phyloP scores from a whole-genome alignment of 2,888 invertebrate genomes.

The Pachliopta kotzebuea region DNA sequence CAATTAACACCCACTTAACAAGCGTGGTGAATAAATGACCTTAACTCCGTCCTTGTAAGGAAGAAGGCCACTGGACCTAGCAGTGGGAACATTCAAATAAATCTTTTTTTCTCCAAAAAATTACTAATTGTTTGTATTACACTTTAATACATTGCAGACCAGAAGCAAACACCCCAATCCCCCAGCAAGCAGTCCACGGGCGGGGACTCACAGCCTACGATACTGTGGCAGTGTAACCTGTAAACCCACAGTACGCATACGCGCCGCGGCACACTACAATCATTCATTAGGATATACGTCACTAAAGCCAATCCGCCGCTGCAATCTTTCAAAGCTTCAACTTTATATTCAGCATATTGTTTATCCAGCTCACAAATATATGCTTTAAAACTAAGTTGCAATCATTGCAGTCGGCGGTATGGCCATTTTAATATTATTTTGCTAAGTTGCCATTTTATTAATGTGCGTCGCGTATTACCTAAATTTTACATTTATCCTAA shows the following conservation, averaged over 20 bases:
- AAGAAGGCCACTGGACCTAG: too few species aligned
- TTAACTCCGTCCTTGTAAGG: too few species aligned
- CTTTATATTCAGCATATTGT: slow-evolving; percentile 40
- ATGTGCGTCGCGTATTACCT: slow-evolving; percentile 62
- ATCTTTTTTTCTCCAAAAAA: background rate
- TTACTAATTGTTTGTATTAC: background rate
- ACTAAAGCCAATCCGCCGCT: slow-evolving; percentile 32
- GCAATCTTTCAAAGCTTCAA: slow-evolving; percentile 32
- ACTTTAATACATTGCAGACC: slow-evolving; percentile 83
- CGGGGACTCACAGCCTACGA: slow-evolving; percentile 98
- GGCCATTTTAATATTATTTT: slow-evolving; percentile 51
- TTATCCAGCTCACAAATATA: slow-evolving; percentile 22
- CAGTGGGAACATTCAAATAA: too few species aligned
- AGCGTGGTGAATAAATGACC: too few species aligned
- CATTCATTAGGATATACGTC: slow-evolving; percentile 27
- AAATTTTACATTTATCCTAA: slow-evolving; percentile 66
- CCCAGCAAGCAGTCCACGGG: slow-evolving; percentile 87
- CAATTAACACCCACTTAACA: too few species aligned
- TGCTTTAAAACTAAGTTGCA: slow-evolving; percentile 38
- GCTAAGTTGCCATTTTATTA: slow-evolving; percentile 37
- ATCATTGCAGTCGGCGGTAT: slow-evolving; percentile 51
- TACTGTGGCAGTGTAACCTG: slow-evolving; percentile 99
- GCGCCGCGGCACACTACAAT: slow-evolving; percentile 29
- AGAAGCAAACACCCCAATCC: slow-evolving; percentile 90
- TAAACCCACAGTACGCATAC: slow-evolving; percentile 71